Base-by-base conservation (phyloP, 92 coral and sea anemone genomes). In the Virgularia gustaviana region DNA sequence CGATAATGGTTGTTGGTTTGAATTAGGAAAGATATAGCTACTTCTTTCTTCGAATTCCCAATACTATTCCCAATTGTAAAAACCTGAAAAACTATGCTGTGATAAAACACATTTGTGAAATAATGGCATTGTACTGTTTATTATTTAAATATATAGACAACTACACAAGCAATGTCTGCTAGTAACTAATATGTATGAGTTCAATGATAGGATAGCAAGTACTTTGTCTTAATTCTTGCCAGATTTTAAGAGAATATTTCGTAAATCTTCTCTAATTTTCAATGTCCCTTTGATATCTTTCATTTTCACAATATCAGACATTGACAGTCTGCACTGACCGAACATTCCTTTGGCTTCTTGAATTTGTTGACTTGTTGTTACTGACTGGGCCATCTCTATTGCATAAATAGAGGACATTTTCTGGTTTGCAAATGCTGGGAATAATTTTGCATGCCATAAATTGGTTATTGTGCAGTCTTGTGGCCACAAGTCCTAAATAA, bases 401-500 rank as follows among this genome's bases (percentile, higher is more conserved):
- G 96, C 85, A 72, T 85, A 57, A 0, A 41, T 44, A 39, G 82
- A 85, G 2, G 98, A 92, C 8, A 62, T 71, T 22, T 31, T 57
- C 34, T 73, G 80, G 52, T 49, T 79, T 30, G 64, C 47, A 66
- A 89, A 92, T 22, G 76, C 86, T 1, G 94, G 96, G 62, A 89
- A 92, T 32, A 92, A 82, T 73, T 84, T 78, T 0, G 95, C 87
- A 47, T 89, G 90, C 96, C 98, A 92, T 56, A 89, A 42, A 49
- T 87, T 89, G 8, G 88, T 89, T 73, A 81, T 58, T 9, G 72
- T 79, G 89, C 94, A 87, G 56, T 78, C 73, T 29, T 70, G 77
- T 95, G 90, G 75, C 60, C 73, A 80, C 65, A 72, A 37, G 4
- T 63, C 76, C 68, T 59, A 62, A 53, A 12, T n/a, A 16, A 65